Evolutionary conservation across 2,888 invertebrate species (phyloP), one percentile per base, ranked within the genome.

Genomic region (Rotaria socialis): DNA sequence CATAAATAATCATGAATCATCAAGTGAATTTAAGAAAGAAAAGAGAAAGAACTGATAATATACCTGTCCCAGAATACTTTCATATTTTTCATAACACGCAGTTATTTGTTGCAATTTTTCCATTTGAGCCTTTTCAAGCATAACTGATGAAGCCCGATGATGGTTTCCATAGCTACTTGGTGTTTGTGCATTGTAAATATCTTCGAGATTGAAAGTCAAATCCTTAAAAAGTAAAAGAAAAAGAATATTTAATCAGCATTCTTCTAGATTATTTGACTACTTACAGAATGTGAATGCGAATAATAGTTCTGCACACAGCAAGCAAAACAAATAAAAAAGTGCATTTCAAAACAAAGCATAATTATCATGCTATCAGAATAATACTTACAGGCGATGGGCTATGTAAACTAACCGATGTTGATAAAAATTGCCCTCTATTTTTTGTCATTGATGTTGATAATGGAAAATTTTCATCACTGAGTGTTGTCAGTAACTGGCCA

Each of bases 1-100:
- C 11, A 47, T 47, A 47, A 47, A 47, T 47, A 47, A 47, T 47
- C 47, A 47, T 47, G 47, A 47, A 11, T 47, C 47, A 47, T 11
- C 11, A 47, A 47, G 11, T 47, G 11, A 47, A 47, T 47, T 0
- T 47, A 47, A 47, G 11, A 47, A 0, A n/a, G n/a, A 58, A 58
- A 2, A 10, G 7, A n/a, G 0, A 58, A 35, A 35, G 35, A 35
- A 35, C 35, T 35, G 35, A 35, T 35, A 35, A 35, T 35, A n/a
- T 80, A 80, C 80, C n/a, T 80, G 80, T 80, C 80, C 80, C 10
- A 80, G 47, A 47, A 80, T 80, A 47, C 47, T 47, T 80, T 80
- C 80, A 47, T 80, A 80, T 80, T 80, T 80, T 24, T 80, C 43
- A 47, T 80, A 80, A 7, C 24, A 80, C 24, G 47, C 47, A 24